These are phyloP conservation scores for Liodrosophila aerea DNA, from an alignment of 2,888 invertebrate species.

Conservation along the genomic window DNA sequence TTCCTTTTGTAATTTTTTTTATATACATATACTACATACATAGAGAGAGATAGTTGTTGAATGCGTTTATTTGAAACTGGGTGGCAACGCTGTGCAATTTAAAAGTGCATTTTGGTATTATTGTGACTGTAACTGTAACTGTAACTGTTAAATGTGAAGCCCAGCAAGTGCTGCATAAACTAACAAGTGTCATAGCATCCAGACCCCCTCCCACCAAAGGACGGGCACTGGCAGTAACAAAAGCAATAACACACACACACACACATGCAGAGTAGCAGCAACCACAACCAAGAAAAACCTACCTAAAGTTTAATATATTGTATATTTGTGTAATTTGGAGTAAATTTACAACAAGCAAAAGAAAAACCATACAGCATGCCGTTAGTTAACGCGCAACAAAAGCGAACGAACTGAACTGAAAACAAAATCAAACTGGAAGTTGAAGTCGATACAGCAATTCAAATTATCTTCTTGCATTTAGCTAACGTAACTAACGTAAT, in stretches of 20 bases:
- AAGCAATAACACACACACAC: conserved; percentile 22
- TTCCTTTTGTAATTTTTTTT: conserved; percentile 36
- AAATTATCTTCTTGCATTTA: not conserved
- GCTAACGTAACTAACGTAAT: not conserved
- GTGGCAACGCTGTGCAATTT: conserved; percentile 24
- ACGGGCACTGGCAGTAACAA: not conserved
- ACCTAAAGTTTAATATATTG: conserved; percentile 68
- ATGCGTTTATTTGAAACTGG: conserved; percentile 42
- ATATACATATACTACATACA: conserved; percentile 3
- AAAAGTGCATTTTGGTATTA: conserved; percentile 11
- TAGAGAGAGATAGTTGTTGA: no score
- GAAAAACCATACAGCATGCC: not conserved
- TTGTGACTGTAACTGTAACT: conserved; percentile 28
- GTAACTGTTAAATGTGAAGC: no score
- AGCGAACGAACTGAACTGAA: conserved; percentile 10
- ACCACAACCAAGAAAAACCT: conserved; percentile 58
- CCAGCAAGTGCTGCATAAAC: conserved; percentile 43
- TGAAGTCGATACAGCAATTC: no score
- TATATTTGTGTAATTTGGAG: conserved; percentile 54
- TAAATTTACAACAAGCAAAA: conserved; percentile 56
- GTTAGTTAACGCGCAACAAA: conserved; percentile 48
- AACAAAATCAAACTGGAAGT: conserved; percentile 3
- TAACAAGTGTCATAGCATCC: conserved; percentile 42
- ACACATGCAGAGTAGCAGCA: conserved; percentile 14
- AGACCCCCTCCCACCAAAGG: not conserved